Percentiles rank a stretch among this genome's conserved stretches.
These are phyloP conservation scores for Myrmophylax atrothorax DNA, from an alignment of 2,113 vertebrate genomes.

Conservation along the genomic window DNA sequence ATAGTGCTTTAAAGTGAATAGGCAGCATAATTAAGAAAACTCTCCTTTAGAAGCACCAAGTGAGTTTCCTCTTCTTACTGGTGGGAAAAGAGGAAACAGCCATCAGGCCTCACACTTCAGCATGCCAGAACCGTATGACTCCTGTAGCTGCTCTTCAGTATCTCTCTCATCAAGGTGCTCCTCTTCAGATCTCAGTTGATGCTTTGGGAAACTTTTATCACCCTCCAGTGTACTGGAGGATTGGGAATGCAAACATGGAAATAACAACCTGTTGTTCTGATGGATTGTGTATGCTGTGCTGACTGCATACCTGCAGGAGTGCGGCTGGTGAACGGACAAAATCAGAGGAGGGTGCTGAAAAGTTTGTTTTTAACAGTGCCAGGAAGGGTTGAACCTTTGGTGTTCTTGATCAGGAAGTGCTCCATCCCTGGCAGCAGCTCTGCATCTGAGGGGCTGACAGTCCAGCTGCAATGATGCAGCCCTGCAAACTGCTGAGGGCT, in stretches of 20 bases:
- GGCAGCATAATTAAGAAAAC: slow-evolving; percentile 66
- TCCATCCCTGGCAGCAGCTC: neutral
- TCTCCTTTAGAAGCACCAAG: slow-evolving; percentile 30
- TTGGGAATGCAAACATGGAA: neutral
- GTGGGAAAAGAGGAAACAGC: slow-evolving; percentile 38
- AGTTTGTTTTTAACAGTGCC: neutral
- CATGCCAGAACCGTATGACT: neutral
- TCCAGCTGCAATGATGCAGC: neutral
- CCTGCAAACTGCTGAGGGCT: neutral
- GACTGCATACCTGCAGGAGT: neutral
- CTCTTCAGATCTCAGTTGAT: slow-evolving; percentile 14
- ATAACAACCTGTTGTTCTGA: neutral
- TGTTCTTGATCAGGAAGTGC: neutral
- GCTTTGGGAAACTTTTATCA: neutral
- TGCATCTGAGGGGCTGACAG: neutral
- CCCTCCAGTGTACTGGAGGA: neutral
- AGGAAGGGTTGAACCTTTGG: neutral
- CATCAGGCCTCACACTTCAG: neutral
- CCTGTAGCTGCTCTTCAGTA: slow-evolving; percentile 2
- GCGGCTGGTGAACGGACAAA: neutral
- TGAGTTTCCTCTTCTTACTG: slow-evolving; percentile 42
- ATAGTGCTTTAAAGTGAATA: slow-evolving; percentile 69
- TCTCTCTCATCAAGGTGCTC: slow-evolving; percentile 61
- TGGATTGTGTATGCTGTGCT: neutral
- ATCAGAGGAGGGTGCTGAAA: neutral